Conservation (phyloP, 2,888 invertebrate species). For the Tenthredo distinguenda region DNA sequence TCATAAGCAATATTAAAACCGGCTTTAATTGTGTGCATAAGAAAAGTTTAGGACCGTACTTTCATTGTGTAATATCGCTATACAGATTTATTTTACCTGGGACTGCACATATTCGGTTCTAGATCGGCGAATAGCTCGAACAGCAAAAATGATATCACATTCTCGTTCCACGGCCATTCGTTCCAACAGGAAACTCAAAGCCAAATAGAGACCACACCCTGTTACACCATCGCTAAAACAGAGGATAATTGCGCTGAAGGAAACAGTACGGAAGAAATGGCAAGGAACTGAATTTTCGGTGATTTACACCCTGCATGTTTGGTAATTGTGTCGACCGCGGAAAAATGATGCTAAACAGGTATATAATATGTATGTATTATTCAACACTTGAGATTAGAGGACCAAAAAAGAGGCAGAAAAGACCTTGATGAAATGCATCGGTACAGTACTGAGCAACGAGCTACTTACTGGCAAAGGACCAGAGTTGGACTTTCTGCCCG, state of each 20-base stretch:
- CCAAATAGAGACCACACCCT: conserved; percentile 78
- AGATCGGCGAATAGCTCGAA: conserved; percentile 77
- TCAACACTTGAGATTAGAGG: neutral
- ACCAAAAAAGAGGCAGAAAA: neutral
- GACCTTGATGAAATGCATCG: neutral
- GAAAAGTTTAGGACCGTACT: neutral
- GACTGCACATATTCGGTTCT: conserved; percentile 75
- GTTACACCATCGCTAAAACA: conserved; percentile 77
- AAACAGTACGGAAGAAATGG: neutral
- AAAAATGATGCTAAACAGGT: neutral
- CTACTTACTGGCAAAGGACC: conserved; percentile 77
- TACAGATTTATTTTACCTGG: conserved; percentile 63
- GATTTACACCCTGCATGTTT: neutral
- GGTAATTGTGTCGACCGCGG: neutral
- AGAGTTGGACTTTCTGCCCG: conserved; percentile 71
- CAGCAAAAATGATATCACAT: conserved; percentile 79
- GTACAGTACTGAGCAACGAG: neutral
- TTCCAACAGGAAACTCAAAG: conserved; percentile 78
- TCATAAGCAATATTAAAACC: neutral
- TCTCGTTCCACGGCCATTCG: conserved; percentile 79
- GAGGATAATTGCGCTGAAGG: neutral
- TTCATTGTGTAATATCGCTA: neutral
- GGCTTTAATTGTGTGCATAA: neutral
- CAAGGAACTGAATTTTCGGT: no score
- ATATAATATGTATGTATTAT: neutral